Conservation (phyloP, 2,888 invertebrate species). For the Eupithecia tripunctaria region DNA sequence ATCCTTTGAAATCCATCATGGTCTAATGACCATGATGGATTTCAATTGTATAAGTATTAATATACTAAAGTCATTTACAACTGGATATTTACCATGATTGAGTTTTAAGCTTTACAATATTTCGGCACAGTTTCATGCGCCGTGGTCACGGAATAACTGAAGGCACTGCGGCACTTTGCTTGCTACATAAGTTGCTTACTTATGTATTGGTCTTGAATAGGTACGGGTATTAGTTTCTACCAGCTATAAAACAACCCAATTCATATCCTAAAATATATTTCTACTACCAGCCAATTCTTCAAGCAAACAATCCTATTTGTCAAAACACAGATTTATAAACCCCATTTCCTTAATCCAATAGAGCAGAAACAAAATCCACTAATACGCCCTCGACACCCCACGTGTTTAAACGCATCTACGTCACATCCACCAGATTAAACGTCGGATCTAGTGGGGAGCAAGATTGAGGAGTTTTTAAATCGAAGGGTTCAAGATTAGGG, state of each 20-base stretch:
- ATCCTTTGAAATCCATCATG: too few relatives aligned
- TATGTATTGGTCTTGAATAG: too few relatives aligned
- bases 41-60: too few relatives aligned
- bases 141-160: too few relatives aligned
- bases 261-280: background rate
- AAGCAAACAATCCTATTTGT: conserved; percentile 37
- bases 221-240: too few relatives aligned
- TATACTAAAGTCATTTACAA: too few relatives aligned
- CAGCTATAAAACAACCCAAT: background rate
- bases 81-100: too few relatives aligned
- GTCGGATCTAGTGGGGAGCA: conserved; percentile 58
- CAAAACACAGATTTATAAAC: conserved; percentile 47
- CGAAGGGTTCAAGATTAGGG: conserved; percentile 51
- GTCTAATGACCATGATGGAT: too few relatives aligned
- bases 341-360: conserved; percentile 56
- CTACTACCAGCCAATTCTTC: conserved; percentile 28
- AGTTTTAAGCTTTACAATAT: too few relatives aligned
- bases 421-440: conserved; percentile 73
- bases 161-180: too few relatives aligned
- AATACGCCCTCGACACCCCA: conserved; percentile 50
- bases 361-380: conserved; percentile 58
- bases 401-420: conserved; percentile 56
- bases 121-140: too few relatives aligned
- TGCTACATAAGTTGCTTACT: too few relatives aligned
- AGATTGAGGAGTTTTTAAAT: conserved; percentile 68